Percentiles rank a stretch among this genome's conserved stretches.
phyloP scores from a whole-genome alignment of 2,113 vertebrate species.

The Channa maculata region DNA sequence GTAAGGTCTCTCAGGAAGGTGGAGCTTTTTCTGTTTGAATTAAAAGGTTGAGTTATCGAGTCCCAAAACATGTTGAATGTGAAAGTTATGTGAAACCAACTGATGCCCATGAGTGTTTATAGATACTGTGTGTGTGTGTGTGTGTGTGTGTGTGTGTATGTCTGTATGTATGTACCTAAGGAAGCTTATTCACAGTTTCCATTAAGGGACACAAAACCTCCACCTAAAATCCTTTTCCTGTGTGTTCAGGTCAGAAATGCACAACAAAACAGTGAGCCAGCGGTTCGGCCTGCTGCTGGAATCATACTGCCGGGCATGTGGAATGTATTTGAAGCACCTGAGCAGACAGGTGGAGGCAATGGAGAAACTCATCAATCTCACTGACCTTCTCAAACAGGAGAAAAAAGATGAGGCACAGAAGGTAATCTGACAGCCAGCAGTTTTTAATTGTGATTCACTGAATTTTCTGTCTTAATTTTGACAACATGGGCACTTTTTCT shows the following conservation, averaged over 20 bases:
- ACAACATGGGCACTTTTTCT: conserved; percentile 15
- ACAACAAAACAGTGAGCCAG: conserved; percentile 98
- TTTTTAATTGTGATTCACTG: conserved; percentile 48
- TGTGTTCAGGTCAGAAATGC: conserved; percentile 94
- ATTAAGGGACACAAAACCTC: background rate
- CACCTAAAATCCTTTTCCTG: background rate
- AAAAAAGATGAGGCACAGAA: conserved; percentile 99
- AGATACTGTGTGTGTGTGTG: background rate
- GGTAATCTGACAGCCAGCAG: conserved; percentile 79
- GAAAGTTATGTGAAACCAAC: conserved; percentile 3
- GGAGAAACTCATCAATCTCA: conserved; percentile 99
- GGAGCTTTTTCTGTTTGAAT: conserved; percentile 9
- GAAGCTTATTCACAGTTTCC: background rate
- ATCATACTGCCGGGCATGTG: conserved; percentile 96
- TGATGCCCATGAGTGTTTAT: conserved; percentile 5
- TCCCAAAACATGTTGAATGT: background rate
- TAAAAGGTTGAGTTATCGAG: conserved; percentile 29
- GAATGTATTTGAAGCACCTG: conserved; percentile 98
- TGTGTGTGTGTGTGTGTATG: background rate
- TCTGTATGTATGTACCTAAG: background rate
- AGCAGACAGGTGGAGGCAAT: conserved; percentile 98
- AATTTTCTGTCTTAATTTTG: conserved; percentile 42
- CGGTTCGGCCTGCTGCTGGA: conserved; percentile 97
- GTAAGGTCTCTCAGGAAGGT: conserved; percentile 19
- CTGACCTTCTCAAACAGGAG: conserved; percentile 99